Evolutionary conservation across 2,797 vertebrate species (phyloP).

Genomic region (Acanthiza pusilla): DNA sequence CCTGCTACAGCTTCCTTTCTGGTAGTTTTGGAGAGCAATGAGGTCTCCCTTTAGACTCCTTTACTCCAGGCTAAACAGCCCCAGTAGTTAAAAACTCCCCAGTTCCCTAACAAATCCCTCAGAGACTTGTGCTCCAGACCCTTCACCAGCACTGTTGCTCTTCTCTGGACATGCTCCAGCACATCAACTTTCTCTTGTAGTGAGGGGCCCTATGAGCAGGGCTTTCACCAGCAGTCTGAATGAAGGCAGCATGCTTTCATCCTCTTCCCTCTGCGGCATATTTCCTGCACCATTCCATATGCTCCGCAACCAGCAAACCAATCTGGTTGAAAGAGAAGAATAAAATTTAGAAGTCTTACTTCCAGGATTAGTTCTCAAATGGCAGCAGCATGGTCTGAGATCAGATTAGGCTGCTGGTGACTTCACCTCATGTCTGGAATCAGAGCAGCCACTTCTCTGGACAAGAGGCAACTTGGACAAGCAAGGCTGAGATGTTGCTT

Average conservation of each 20-base stretch:
- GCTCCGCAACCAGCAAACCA: background rate
- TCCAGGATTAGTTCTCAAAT: conserved; percentile 7
- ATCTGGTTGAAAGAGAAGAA: background rate
- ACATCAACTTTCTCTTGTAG: background rate
- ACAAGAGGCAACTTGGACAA: background rate
- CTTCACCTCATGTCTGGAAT: background rate
- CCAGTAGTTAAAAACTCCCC: background rate
- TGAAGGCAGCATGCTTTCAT: background rate
- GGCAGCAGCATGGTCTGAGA: background rate
- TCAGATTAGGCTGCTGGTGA: background rate
- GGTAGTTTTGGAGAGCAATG: background rate
- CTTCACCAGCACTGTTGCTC: background rate
- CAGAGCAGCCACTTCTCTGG: background rate
- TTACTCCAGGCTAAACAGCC: background rate
- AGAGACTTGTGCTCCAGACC: background rate
- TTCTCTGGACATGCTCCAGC: background rate
- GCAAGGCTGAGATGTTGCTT: background rate
- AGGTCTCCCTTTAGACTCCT: background rate
- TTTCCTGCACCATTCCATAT: background rate
- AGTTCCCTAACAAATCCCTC: background rate
- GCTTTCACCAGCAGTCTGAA: background rate
- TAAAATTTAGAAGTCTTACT: background rate
- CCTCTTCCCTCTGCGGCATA: background rate
- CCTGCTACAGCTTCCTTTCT: background rate
- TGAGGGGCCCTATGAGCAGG: background rate